A percentile compares a stretch with the other conserved stretches of the same genome.
These are phyloP conservation scores for Sturnus vulgaris DNA, from an alignment of 2,113 vertebrate genomes.

Conservation along the genomic window DNA sequence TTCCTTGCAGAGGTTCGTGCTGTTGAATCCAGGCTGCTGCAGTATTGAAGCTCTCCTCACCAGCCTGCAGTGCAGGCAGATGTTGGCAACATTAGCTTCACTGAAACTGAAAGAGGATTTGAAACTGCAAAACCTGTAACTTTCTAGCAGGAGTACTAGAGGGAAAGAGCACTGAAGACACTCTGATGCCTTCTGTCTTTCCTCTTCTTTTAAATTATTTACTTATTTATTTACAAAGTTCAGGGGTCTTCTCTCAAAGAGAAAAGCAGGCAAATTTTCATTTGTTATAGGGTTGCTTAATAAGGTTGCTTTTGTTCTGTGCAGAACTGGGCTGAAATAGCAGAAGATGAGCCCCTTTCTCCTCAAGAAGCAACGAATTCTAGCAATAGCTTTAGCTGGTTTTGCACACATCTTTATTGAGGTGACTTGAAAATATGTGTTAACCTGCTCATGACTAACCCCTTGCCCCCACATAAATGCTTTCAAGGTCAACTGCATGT, in stretches of 20 bases:
- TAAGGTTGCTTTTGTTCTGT: not conserved
- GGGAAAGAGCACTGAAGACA: not conserved
- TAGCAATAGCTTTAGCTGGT: not conserved
- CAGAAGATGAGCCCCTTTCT: not conserved
- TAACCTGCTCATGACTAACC: not conserved
- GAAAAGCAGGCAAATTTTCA: not conserved
- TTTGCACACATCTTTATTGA: not conserved
- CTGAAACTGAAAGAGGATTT: not conserved
- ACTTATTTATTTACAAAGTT: not conserved
- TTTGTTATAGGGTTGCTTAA: not conserved
- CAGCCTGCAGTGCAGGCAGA: not conserved
- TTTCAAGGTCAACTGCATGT: not conserved
- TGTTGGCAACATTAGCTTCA: not conserved
- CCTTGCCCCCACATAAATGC: not conserved
- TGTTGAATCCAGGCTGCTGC: not conserved
- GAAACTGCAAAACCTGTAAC: slow-evolving; percentile 37
- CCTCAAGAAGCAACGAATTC: not conserved
- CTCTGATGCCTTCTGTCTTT: not conserved
- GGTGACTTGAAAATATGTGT: not conserved
- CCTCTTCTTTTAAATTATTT: not conserved
- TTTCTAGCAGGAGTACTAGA: not conserved
- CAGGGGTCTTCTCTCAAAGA: not conserved
- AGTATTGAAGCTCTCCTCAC: not conserved
- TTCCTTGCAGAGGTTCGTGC: not conserved
- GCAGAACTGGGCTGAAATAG: not conserved